Conservation (phyloP, 2,113 vertebrate species). For the Laticauda laticaudata region DNA sequence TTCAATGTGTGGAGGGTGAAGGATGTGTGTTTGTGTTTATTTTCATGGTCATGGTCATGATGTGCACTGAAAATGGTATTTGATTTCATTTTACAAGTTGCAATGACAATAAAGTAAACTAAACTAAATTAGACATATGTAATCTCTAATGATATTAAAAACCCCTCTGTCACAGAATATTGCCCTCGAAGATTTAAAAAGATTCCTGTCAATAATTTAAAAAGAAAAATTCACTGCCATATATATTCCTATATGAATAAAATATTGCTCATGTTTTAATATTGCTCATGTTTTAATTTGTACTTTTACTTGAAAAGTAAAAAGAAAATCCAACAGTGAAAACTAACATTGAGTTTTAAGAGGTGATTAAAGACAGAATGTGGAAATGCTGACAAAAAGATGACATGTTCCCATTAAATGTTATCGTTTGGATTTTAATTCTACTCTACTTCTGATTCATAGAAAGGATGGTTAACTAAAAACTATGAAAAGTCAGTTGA, state of each 20-base stretch:
- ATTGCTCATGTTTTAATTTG: too few relatives aligned
- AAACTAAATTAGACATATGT: not conserved
- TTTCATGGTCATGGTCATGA: too few relatives aligned
- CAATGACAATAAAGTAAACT: too few relatives aligned
- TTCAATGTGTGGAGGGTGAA: too few relatives aligned
- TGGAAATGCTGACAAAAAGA: not conserved
- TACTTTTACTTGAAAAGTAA: not conserved
- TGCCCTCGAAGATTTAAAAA: not conserved
- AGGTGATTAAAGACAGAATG: not conserved
- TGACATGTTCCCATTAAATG: not conserved
- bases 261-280: not conserved
- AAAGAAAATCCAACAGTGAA: rapidly evolving
- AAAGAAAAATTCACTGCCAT: not conserved
- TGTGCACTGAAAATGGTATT: too few relatives aligned
- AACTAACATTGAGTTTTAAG: not conserved
- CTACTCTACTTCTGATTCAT: not conserved
- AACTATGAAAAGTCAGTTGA: not conserved
- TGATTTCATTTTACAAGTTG: too few relatives aligned
- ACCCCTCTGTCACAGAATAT: not conserved
- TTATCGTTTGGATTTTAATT: not conserved
- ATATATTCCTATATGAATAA: not conserved
- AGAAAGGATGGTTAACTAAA: not conserved
- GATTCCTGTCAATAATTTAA: not conserved
- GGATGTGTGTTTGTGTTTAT: too few relatives aligned
- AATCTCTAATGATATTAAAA: not conserved